Base-by-base conservation (phyloP, 2,888 invertebrate genomes). In the Falcaria lacertinaria region DNA sequence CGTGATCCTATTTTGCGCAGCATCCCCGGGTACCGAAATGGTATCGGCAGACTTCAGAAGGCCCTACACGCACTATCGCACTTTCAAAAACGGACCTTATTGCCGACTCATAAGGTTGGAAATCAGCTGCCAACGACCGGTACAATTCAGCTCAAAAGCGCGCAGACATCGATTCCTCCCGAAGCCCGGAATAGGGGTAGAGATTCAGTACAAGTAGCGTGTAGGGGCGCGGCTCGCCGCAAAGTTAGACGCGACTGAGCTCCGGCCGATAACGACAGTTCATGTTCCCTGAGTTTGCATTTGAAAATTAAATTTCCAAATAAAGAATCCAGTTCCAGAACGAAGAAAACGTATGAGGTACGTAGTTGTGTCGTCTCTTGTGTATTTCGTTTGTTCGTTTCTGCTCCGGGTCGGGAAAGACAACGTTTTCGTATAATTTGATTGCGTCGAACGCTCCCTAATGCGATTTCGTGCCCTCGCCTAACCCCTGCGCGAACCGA, bases 1-100 rank as follows among this genome's bases (percentile, higher is more conserved):
- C 84, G 88, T 84, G 85, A 80, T 89, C 85, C 88, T 86, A 88
- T 88, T 87, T 86, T 88, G 89, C 90, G 90, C 90, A 90, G 90
- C 90, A 90, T 90, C 90, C 89, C 89, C 85, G 88, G 88, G 86
- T 83, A 78, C 79, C 76, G 74, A 82, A 85, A 77, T 79, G 78
- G 82, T 83, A 80, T 80, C 67, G 72, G 84, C 80, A 90, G 90
- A 88, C 88, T 78, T 78, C 72, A 64, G 61, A 83, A 76, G 49
- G 74, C 61, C 78, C 47, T 69, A 84, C 62, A 44, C 59, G 57
- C 54, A 48, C 15, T 1, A 41, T 37, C 8, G 1, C 17, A 1
- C 41, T 42, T 39, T 39, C 43, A 1, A 69, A 67, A 61, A 60
- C 63, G 48, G 47, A 59, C 69, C 46, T 44, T 76, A 67, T 42